These are phyloP conservation scores for Emydura subglobosa DNA, from an alignment of 2,113 vertebrate species.

Conservation along the genomic window DNA sequence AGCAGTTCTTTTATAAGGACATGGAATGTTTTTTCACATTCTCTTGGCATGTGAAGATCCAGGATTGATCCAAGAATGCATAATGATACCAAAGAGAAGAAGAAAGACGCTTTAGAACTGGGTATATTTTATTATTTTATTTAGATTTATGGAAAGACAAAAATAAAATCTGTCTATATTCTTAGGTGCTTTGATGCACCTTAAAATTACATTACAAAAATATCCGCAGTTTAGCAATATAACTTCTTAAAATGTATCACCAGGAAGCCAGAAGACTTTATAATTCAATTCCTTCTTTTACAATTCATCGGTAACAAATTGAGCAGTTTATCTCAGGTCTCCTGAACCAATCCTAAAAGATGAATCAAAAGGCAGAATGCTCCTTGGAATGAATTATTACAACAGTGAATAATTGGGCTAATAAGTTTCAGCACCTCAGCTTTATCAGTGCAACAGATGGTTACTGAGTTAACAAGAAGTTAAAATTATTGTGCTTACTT, in stretches of 20 bases:
- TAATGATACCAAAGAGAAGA: neutral
- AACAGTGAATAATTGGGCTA: neutral
- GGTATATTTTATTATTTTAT: conserved; percentile 6
- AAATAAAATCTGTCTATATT: neutral
- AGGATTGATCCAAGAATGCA: conserved; percentile 7
- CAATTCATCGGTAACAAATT: neutral
- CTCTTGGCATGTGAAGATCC: neutral
- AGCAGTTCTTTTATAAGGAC: neutral
- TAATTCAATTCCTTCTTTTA: neutral
- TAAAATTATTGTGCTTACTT: neutral
- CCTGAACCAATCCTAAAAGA: neutral
- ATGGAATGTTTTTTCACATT: neutral
- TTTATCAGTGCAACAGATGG: neutral
- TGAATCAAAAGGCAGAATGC: neutral
- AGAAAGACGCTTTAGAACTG: neutral
- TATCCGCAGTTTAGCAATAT: accelerated
- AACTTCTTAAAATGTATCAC: neutral
- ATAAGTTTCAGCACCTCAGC: neutral
- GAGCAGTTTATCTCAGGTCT: neutral
- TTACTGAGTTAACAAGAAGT: neutral
- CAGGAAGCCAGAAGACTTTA: neutral
- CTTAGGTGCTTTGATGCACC: neutral
- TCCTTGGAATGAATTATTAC: neutral
- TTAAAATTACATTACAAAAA: neutral
- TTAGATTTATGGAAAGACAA: neutral